Evolutionary conservation across 1,140 invertebrate genomes (phyloP), one percentile per base, ranked within the genome.

Genomic region (Drosophila kurseongensis): DNA sequence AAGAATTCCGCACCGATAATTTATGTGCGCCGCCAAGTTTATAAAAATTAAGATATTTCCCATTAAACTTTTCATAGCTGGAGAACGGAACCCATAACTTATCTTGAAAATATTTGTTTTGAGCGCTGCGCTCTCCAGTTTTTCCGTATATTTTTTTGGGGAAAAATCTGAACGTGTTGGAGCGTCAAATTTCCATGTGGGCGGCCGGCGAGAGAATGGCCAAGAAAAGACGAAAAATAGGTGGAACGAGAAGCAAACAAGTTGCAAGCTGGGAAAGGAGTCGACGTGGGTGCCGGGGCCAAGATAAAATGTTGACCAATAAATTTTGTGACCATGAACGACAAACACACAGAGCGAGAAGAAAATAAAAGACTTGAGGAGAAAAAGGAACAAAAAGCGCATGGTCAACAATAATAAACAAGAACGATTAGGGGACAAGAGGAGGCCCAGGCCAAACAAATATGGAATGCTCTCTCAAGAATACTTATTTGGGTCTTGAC

Each of bases 161-260:
- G 48, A 51, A 85, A 60, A 69, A 59, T 35, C 68, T 47, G 51
- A 78, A 75, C 83, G 82, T 80, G 74, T 82, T 85, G 60, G 78
- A 78, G 83, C 82, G 83, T 88, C 78, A 82, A 85, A 82, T 88
- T 85, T 88, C 75, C 83, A 85, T 82, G 78, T 86, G 78, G 83
- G 67, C 51, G 63, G 62, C 36, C 47, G 47, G 41, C 13, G 16
- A 55, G 38, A 42, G 38, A 44, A 50, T 36, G 56, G 42, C 51
- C 54, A 45, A 52, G 52, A 58, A 16, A 23, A 62, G 27, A 36
- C 47, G 29, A 57, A 41, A 42, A 50, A 36, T 52, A 66, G 45
- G 60, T 44, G 18, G 29, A 29, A 8, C 38, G 35, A 48, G 60
- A 44, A 36, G 56, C 60, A 78, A 81, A 86, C 81, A 78, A 81